A percentile compares a stretch with the other conserved stretches of the same genome.
Conservation (phyloP, 2,797 vertebrate genomes). For the Ispidina lecontei region DNA sequence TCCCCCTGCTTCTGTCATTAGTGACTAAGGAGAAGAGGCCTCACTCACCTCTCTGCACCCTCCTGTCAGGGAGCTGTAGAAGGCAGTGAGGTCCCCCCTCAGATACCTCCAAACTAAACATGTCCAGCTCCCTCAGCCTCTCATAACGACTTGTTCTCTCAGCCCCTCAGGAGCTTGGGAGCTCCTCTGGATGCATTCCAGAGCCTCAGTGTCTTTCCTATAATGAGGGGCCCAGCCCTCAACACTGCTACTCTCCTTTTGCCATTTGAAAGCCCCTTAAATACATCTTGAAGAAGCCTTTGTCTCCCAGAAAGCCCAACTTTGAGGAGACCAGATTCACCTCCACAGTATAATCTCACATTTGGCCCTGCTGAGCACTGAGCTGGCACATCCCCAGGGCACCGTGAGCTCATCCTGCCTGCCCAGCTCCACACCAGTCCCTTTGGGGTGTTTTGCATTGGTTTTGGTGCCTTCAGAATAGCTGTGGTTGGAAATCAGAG, state of each 20-base stretch:
- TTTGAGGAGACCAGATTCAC: not conserved
- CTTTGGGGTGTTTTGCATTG: slow-evolving; percentile 41
- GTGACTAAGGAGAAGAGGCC: too few species aligned
- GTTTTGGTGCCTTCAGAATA: slow-evolving; percentile 52
- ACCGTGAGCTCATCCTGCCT: not conserved
- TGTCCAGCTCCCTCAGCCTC: too few species aligned
- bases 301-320: not conserved
- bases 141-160: too few species aligned
- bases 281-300: not conserved
- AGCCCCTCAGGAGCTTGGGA: too few species aligned
- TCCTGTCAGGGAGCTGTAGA: too few species aligned
- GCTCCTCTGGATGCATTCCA: too few species aligned
- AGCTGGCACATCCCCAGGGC: not conserved
- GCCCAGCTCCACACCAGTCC: not conserved
- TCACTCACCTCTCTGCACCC: too few species aligned
- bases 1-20: too few species aligned
- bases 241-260: not conserved
- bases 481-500: slow-evolving; percentile 59
- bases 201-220: too few species aligned
- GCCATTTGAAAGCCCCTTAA: not conserved
- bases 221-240: not conserved
- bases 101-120: too few species aligned
- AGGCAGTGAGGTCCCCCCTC: too few species aligned
- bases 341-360: not conserved
- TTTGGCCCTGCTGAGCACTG: not conserved